These are phyloP conservation scores for Cheirogaleus major DNA, from an alignment of 2,797 vertebrate genomes.

Conservation along the genomic window DNA sequence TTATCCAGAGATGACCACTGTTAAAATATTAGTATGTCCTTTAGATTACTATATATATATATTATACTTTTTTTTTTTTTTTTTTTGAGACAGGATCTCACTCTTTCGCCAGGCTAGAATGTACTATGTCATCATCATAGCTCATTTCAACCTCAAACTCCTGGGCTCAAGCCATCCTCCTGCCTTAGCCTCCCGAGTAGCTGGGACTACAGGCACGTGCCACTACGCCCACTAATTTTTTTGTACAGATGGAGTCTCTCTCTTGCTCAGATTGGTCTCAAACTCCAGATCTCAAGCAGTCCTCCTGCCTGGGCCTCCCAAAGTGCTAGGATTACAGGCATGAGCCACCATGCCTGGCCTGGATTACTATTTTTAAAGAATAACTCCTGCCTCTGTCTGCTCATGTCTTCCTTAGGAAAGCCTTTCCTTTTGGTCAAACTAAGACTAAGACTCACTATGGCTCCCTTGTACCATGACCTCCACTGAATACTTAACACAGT, in stretches of 20 bases:
- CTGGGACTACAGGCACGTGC: not conserved
- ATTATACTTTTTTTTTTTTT: no score
- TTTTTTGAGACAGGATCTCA: not conserved
- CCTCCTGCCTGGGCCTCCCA: not conserved
- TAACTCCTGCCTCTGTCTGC: not conserved
- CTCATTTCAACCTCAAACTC: not conserved
- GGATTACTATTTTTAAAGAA: not conserved
- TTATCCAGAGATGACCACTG: not conserved
- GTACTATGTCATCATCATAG: not conserved
- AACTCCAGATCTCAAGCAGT: not conserved
- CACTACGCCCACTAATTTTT: no score
- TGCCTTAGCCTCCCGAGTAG: not conserved
- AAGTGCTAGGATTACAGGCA: no score
- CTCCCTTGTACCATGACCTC: not conserved
- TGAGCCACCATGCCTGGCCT: no score
- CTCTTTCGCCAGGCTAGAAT: not conserved
- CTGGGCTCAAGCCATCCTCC: not conserved
- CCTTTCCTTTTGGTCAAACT: not conserved
- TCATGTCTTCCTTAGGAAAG: not conserved
- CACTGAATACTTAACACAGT: no score
- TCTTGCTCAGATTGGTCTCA: no score
- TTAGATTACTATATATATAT: not conserved
- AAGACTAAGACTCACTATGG: not conserved
- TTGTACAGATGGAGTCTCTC: no score
- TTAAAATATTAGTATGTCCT: not conserved